Evolutionary conservation across 2,888 invertebrate species (phyloP), one percentile per base, ranked within the genome.

Genomic region (Drosophila kuntzei): DNA sequence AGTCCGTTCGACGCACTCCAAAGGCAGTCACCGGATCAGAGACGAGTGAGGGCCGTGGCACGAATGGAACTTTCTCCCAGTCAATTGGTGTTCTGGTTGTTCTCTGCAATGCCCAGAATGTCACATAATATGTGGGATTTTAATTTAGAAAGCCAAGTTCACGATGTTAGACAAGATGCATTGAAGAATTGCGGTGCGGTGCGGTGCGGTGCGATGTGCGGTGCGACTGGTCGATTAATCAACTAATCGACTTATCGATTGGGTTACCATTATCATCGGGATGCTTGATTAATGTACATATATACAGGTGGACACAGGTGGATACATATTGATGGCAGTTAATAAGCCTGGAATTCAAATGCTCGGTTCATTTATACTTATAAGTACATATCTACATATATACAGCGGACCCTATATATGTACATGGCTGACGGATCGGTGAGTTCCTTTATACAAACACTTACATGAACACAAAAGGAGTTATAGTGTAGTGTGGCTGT

Each of bases 21-120:
- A 95, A 97, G 78, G 96, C 97, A 80, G 97, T 97, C 92, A 96
- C 95, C 77, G 97, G 97, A 91, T 96, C 96, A 80, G 96, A 95
- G 85, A 97, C 95, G 92, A 96, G 94, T 90, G 96, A 96, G 89
- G 97, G 97, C 83, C 97, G 94, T 84, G 97, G 96, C 90, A 97
- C 97, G 93, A 94, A 95, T 90, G 97, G 97, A 93, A 96, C 96
- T 94, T 96, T 96, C 93, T 97, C 96, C 97, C 97, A 97, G 90
- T 97, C 96, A 90, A 96, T 95, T 93, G 94, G 93, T 92, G 94
- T 93, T 92, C 82, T 88, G 69, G 82, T 90, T 92, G 85, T 79
- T 77, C 76, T 91, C 91, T 91, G 92, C 72, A 91, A 91, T 86
- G 86, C 87, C 91, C 91, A 90, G 71, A 83, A 83, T 85, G 76